Conservation (phyloP, 1,140 invertebrate species). For the Dreissena polymorpha region DNA sequence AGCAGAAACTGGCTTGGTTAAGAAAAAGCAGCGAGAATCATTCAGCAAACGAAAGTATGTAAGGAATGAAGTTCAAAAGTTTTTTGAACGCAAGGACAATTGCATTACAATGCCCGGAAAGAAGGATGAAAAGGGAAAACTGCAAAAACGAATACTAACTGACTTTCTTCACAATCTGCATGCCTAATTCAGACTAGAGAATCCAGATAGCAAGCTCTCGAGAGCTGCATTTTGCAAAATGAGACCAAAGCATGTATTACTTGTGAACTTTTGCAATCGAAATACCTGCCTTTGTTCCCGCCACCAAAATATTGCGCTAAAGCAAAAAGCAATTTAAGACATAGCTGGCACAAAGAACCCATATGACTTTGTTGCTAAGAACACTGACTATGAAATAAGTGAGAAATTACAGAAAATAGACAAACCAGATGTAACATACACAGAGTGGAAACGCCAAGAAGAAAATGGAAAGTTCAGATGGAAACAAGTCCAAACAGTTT, state of each 20-base stretch:
- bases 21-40: not conserved
- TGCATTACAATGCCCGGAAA: no score
- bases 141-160: slow-evolving; percentile 29
- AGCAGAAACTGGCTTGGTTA: not conserved
- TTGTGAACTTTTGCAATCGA: slow-evolving; percentile 26
- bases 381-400: no score
- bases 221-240: slow-evolving; percentile 11
- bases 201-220: slow-evolving; percentile 31
- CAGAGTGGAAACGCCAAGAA: slow-evolving; percentile 22
- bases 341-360: slow-evolving; percentile 21
- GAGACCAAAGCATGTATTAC: slow-evolving; percentile 32
- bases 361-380: slow-evolving; percentile 22
- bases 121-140: slow-evolving; percentile 34
- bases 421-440: slow-evolving; percentile 2
- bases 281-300: slow-evolving; percentile 44
- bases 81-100: slow-evolving; percentile 53
- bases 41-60: no score
- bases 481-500: slow-evolving; percentile 30
- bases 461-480: slow-evolving; percentile 4
- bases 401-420: not conserved
- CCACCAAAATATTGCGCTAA: slow-evolving; percentile 51
- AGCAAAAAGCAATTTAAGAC: slow-evolving; percentile 28
- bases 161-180: slow-evolving; percentile 49
- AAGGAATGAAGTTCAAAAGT: slow-evolving; percentile 23
- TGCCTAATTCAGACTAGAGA: slow-evolving; percentile 42